Evolutionary conservation across 2,797 vertebrate species (phyloP), one percentile per base, ranked within the genome.

Genomic region (Aselliscus stoliczkanus): DNA sequence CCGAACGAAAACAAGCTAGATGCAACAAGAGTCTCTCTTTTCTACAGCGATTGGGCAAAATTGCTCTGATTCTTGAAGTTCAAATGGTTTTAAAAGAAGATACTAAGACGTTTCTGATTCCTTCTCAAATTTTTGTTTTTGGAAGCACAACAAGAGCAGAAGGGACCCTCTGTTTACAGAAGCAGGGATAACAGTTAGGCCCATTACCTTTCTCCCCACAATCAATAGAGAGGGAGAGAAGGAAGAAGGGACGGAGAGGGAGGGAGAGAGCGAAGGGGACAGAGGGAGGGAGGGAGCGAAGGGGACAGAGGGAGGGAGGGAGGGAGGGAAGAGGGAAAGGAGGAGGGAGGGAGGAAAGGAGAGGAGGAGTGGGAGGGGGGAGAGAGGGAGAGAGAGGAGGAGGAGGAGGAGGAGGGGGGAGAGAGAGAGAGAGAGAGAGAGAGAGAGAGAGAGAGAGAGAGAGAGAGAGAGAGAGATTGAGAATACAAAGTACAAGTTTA

Each of bases 1-100:
- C 6, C 42, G 94, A 23, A 79, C 92, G 50, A n/a, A 97, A 97
- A 47, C 80, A 97, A 86, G 72, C 12, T 67, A 70, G 37, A 96
- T 67, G 54, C 39, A 97, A 96, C 47, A 97, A 44, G 1, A 72
- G 29, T 37, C 1, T 73, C 80, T 87, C 56, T 93, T 96, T 27
- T 70, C 10, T 47, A 88, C 92, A 94, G 31, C 17, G 42, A 72
- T 96, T 65, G 80, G 54, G 44, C 81, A 75, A 80, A 93, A 97
- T 0, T 97, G 58, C 90, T 64, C 20, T 93, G 77, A 86, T 47
- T 96, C 73, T 70, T 60, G 1, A 97, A 95, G 79, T 0, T 81
- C 2, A 96, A 90, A 21, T 60, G 1, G 44, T 82, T 96, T 94
- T 47, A 89, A 97, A 96, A 96, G 94, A 81, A 88, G 60, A 31